phyloP scores from a whole-genome alignment of 2,797 vertebrate species.

The Macroramphosus scolopax region DNA sequence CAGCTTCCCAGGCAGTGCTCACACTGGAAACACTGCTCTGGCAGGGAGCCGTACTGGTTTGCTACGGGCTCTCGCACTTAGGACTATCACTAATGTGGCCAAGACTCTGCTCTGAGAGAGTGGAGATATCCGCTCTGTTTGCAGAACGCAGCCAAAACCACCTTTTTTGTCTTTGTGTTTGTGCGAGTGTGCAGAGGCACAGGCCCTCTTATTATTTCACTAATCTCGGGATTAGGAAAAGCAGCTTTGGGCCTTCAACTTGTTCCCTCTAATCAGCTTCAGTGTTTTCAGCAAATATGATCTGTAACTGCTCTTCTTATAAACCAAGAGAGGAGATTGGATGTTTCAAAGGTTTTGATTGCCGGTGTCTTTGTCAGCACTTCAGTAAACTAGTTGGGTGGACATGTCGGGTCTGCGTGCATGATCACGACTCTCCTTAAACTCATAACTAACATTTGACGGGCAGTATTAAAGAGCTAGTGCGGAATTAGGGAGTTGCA shows the following conservation, averaged over 20 bases:
- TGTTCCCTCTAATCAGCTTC: slow-evolving; percentile 65
- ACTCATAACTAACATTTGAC: too few relatives aligned
- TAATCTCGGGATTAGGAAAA: slow-evolving; percentile 77
- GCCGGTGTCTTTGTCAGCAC: too few relatives aligned
- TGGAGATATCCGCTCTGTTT: slow-evolving; percentile 65
- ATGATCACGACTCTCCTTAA: too few relatives aligned
- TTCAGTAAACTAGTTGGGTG: too few relatives aligned
- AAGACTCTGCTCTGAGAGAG: slow-evolving; percentile 61
- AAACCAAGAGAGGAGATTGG: slow-evolving; percentile 15
- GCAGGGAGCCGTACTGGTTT: slow-evolving; percentile 51
- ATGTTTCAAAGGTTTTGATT: too few relatives aligned
- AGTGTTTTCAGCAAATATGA: slow-evolving; percentile 65
- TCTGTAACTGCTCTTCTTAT: slow-evolving; percentile 51
- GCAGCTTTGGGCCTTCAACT: slow-evolving; percentile 69
- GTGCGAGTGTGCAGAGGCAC: slow-evolving; percentile 44
- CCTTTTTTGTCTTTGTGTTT: slow-evolving; percentile 46
- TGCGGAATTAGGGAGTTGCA: too few relatives aligned
- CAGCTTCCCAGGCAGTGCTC: slow-evolving; percentile 36
- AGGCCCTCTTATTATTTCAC: slow-evolving; percentile 70
- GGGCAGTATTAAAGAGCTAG: too few relatives aligned
- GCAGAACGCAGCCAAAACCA: slow-evolving; percentile 50
- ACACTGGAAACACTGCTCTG: slow-evolving; percentile 53
- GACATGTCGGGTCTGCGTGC: too few relatives aligned
- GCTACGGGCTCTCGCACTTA: slow-evolving; percentile 41
- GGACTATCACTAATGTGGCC: slow-evolving; percentile 47